phyloP scores from a whole-genome alignment of 1,140 invertebrate species.

The Saccostrea glomerata region DNA sequence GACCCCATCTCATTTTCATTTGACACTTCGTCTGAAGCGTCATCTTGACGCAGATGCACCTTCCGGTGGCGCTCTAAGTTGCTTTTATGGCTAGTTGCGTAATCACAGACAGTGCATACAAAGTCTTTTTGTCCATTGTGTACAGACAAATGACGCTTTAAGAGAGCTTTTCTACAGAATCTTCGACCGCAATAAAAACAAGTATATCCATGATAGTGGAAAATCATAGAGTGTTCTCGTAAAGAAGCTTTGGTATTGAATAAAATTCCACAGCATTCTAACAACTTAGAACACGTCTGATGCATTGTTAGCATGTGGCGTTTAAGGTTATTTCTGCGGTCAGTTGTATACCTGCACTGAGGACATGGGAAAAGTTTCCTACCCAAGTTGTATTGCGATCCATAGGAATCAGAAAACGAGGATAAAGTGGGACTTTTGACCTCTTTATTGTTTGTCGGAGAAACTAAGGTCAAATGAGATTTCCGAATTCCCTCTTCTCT shows the following conservation, averaged over 20 bases:
- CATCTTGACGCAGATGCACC: conserved; percentile 70
- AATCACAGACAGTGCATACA: conserved; percentile 78
- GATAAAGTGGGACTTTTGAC: neutral
- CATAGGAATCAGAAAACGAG: conserved; percentile 13
- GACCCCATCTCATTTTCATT: neutral
- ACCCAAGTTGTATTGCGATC: conserved; percentile 59
- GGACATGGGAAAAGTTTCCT: conserved; percentile 73
- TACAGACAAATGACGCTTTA: conserved; percentile 80
- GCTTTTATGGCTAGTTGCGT: conserved; percentile 80
- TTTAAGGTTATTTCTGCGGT: conserved; percentile 80
- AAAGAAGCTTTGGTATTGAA: conserved; percentile 79
- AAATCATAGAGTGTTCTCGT: conserved; percentile 76
- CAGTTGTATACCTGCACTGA: conserved; percentile 78
- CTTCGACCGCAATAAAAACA: conserved; percentile 78
- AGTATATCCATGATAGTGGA: conserved; percentile 78
- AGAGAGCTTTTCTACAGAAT: conserved; percentile 80
- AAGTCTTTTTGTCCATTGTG: conserved; percentile 80
- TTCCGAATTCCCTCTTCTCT: conserved; percentile 22
- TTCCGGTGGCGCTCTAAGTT: conserved; percentile 79
- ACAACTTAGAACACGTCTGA: conserved; percentile 71
- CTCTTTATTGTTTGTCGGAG: neutral
- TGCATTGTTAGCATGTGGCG: conserved; percentile 80
- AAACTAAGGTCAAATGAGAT: conserved; percentile 3
- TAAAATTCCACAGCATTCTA: conserved; percentile 78
- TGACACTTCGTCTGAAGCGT: conserved; percentile 48